Evolutionary conservation across 2,113 vertebrate genomes (phyloP).

Genomic region (Oryctolagus cuniculus): DNA sequence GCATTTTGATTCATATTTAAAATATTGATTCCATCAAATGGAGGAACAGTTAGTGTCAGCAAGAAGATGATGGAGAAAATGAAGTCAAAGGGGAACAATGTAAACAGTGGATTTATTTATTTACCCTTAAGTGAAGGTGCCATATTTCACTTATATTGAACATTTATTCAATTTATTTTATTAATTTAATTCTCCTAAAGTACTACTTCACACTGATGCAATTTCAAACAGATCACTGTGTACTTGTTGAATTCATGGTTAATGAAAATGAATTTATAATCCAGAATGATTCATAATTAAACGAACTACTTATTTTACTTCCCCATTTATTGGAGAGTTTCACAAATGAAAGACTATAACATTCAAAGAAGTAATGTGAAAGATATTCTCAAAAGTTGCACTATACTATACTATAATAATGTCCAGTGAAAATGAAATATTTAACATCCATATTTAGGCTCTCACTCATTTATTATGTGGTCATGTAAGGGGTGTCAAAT

Average conservation of each 20-base stretch:
- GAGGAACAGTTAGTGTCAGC: constrained; percentile 82
- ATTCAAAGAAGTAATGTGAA: constrained; percentile 67
- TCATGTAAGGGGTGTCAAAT: constrained; percentile 67
- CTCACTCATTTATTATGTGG: constrained; percentile 71
- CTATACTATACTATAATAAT: constrained; percentile 26
- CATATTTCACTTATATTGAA: constrained; percentile 82
- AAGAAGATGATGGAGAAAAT: constrained; percentile 82
- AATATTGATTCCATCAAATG: constrained; percentile 84
- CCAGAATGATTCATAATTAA: constrained; percentile 80
- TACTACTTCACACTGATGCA: constrained; percentile 75
- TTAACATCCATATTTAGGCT: constrained; percentile 62
- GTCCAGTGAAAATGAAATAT: constrained; percentile 73
- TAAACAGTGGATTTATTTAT: constrained; percentile 85
- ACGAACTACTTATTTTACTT: constrained; percentile 68
- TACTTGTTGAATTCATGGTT: constrained; percentile 81
- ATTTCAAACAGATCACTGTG: constrained; percentile 81
- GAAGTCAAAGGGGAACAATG: constrained; percentile 81
- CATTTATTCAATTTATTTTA: constrained; percentile 83
- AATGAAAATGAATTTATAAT: constrained; percentile 78
- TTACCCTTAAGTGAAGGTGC: constrained; percentile 81
- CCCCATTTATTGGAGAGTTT: not conserved
- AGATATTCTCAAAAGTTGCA: constrained; percentile 66
- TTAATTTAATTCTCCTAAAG: constrained; percentile 84
- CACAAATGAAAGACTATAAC: constrained; percentile 9
- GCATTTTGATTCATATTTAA: constrained; percentile 84